Conservation (phyloP, 2,888 invertebrate genomes). For the Lordiphosa andalusiaca region DNA sequence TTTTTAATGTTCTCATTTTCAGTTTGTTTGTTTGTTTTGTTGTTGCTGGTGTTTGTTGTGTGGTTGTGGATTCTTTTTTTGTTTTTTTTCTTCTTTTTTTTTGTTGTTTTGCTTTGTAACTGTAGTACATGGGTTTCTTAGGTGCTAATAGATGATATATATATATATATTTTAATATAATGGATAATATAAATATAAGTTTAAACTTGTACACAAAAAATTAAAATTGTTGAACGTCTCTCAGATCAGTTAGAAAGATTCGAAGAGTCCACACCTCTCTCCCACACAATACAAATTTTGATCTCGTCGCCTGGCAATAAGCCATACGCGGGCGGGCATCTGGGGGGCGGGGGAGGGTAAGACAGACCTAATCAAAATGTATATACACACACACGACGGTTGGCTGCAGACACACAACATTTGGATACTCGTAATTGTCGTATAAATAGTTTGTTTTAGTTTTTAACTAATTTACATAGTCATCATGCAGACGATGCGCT, state of each 20-base stretch:
- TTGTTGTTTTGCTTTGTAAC: conserved; percentile 57
- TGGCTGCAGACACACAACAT: conserved; percentile 61
- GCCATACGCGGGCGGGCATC: not conserved
- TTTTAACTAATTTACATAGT: conserved; percentile 77
- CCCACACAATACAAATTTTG: conserved; percentile 4
- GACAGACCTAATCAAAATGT: conserved; percentile 27
- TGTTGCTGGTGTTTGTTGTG: conserved; percentile 22
- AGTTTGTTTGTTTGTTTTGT: conserved; percentile 54
- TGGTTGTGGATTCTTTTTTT: conserved; percentile 25
- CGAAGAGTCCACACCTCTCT: conserved; percentile 2
- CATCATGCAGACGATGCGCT: conserved; percentile 70
- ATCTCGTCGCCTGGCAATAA: not conserved
- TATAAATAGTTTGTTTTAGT: conserved; percentile 59
- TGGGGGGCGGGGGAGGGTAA: not conserved
- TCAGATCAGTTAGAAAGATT: conserved; percentile 25
- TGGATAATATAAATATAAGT: conserved; percentile 68
- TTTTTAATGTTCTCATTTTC: conserved; percentile 68
- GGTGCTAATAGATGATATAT: conserved; percentile 59
- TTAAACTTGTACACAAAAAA: conserved; percentile 70
- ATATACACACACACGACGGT: conserved; percentile 25
- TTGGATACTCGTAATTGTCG: conserved; percentile 56
- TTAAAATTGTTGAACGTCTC: conserved; percentile 59
- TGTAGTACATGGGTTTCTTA: conserved; percentile 64
- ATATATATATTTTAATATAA: conserved; percentile 65
- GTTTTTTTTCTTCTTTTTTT: conserved; percentile 37